Conservation (phyloP, 2,888 invertebrate genomes). For the Trichogramma evanescens region DNA sequence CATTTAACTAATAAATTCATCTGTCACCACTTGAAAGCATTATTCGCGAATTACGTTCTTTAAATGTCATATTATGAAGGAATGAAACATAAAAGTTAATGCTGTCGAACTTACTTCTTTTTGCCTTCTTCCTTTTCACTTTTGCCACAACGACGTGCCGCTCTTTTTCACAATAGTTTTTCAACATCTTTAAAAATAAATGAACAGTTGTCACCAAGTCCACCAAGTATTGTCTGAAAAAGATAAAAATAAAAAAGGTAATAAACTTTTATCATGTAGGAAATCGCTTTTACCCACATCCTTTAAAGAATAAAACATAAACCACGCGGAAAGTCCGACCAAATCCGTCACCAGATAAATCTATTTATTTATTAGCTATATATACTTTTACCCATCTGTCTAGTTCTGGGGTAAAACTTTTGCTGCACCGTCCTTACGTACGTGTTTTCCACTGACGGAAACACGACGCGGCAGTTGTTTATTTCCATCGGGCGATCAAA, state of each 20-base stretch:
- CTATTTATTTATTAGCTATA: constrained; percentile 18
- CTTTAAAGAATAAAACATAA: constrained; percentile 7
- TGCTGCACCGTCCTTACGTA: no score
- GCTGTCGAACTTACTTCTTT: constrained; percentile 30
- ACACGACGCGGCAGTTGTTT: not conserved
- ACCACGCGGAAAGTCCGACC: not conserved
- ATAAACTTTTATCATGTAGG: not conserved
- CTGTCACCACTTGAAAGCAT: no score
- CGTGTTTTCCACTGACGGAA: not conserved
- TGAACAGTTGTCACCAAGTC: constrained; percentile 87
- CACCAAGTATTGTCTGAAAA: constrained; percentile 66
- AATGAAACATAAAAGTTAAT: not conserved
- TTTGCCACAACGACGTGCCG: constrained; percentile 64
- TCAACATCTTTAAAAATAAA: constrained; percentile 84
- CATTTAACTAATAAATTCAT: no score
- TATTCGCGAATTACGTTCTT: no score
- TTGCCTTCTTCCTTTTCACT: constrained; percentile 47
- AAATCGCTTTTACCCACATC: not conserved
- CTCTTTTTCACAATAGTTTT: constrained; percentile 49
- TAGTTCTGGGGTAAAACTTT: no score
- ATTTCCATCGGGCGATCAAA: not conserved
- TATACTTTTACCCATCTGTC: not conserved
- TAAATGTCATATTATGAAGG: not conserved
- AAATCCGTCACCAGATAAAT: constrained; percentile 15
- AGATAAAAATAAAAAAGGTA: constrained; percentile 11